Base-by-base conservation (phyloP, 2,113 vertebrate genomes). In the Bucco capensis region DNA sequence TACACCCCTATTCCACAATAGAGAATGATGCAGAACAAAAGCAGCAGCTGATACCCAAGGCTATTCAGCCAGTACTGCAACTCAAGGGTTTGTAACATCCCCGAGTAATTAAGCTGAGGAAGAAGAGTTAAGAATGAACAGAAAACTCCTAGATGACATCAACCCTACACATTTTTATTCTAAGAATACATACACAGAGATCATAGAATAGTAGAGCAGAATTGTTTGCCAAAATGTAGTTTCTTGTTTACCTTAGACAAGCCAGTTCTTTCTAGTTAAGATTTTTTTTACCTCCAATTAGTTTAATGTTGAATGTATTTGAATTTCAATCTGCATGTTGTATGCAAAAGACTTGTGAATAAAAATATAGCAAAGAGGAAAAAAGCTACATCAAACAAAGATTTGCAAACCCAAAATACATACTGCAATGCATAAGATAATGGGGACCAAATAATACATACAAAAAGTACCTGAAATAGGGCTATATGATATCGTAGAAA, bases 11-110 rank as follows among this genome's bases (percentile, higher is more conserved):
- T 25, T 73, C 19, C 22, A 38, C 25, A 75, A 14, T 0, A 40
- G 25, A 42, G 24, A 49, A 50, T 6, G 19, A 57, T 8, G 19
- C 40, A 49, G 28, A 49, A 22, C n/a, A 47, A n/a, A 86, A 53
- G n/a, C 35, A 75, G n/a, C 65, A 90, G 22, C 16, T 2, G 0
- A 31, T 30, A 42, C 14, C 35, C 0, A 0, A 78, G 44, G 70
- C 56, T 37, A 61, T 30, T 64, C 60, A 82, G 31, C 30, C 49
- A 37, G 40, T 25, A n/a, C 31, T 30, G 19, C 61, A 82, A 28
- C n/a, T 49, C 44, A 60, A 14, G 18, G 18, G 35, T 13, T 25
- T 0, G 0, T 35, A 61, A 78, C 8, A 46, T 27, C 40, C 15
- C 10, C 5, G 25, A 8, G 19, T 24, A 53, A 72, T 71, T 81